Evolutionary conservation across 2,797 vertebrate species (phyloP).

Genomic region (Bradypodion pumilum): DNA sequence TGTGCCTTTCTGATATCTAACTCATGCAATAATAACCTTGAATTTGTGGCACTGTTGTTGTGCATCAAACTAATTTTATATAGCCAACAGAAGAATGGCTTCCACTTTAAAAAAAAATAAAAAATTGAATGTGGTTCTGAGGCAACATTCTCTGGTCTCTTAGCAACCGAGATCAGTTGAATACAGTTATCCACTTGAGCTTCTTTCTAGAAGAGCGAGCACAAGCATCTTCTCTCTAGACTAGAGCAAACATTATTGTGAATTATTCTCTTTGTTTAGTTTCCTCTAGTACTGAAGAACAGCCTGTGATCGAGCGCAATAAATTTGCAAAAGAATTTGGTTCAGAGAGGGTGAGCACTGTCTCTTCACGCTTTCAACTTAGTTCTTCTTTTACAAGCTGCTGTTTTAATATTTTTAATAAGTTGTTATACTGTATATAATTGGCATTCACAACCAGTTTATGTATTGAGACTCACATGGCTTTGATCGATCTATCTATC

Average conservation of each 20-base stretch:
- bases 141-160: slow-evolving; percentile 67
- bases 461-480: too few species aligned
- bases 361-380: slow-evolving; percentile 1
- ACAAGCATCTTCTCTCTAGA: slow-evolving; percentile 43
- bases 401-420: background rate
- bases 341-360: slow-evolving; percentile 38
- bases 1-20: slow-evolving; percentile 48
- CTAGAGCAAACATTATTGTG: slow-evolving; percentile 35
- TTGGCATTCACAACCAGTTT: too few species aligned
- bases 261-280: slow-evolving; percentile 42
- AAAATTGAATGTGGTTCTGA: slow-evolving; percentile 61
- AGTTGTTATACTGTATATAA: too few species aligned
- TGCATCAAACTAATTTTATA: slow-evolving; percentile 65
- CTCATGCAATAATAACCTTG: slow-evolving; percentile 41
- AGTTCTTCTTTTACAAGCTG: background rate
- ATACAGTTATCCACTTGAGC: slow-evolving; percentile 43
- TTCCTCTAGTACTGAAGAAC: slow-evolving; percentile 20
- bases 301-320: background rate
- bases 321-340: slow-evolving; percentile 39
- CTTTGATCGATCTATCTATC: too few species aligned
- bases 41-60: slow-evolving; percentile 64
- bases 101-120: slow-evolving; percentile 27
- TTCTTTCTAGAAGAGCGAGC: slow-evolving; percentile 51
- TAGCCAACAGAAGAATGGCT: slow-evolving; percentile 52
- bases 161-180: slow-evolving; percentile 67